Evolutionary conservation across 2,797 vertebrate species (phyloP).

Genomic region (Pseudocheirus occidentalis): DNA sequence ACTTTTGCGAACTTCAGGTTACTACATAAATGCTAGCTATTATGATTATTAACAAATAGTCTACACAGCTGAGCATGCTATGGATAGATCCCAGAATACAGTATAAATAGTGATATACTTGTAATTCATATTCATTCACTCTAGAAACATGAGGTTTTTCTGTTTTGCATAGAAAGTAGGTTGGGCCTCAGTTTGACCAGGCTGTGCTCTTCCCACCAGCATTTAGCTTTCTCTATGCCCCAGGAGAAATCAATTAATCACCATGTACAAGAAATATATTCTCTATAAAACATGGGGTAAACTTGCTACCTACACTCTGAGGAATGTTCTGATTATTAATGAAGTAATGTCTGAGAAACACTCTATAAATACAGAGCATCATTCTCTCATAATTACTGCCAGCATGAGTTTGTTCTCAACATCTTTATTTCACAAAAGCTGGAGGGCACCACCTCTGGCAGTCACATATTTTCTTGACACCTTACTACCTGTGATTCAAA

Average conservation of each 20-base stretch:
- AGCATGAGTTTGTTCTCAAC: constrained; percentile 55
- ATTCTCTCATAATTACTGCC: constrained; percentile 55
- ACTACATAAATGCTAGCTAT: not conserved
- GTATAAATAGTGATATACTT: constrained; percentile 22
- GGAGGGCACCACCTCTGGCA: not conserved
- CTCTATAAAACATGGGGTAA: constrained; percentile 63
- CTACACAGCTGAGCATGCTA: not conserved
- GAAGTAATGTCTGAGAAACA: constrained; percentile 75
- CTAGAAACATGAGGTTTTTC: constrained; percentile 18
- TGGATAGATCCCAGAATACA: constrained; percentile 22
- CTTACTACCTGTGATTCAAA: not conserved
- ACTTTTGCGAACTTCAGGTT: not conserved
- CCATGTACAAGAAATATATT: constrained; percentile 58
- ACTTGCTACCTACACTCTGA: constrained; percentile 54
- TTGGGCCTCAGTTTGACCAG: not conserved
- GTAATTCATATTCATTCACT: constrained; percentile 13
- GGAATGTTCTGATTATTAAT: constrained; percentile 76
- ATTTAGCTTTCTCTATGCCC: constrained; percentile 43
- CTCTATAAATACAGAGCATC: constrained; percentile 62
- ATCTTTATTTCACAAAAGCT: constrained; percentile 44
- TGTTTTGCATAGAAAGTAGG: not conserved
- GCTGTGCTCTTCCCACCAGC: not conserved
- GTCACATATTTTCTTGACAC: constrained; percentile 31
- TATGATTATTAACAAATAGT: not conserved
- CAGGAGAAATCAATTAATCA: constrained; percentile 69